Evolutionary conservation across 2,113 vertebrate genomes (phyloP).

Genomic region (Nyctereutes procyonoides): DNA sequence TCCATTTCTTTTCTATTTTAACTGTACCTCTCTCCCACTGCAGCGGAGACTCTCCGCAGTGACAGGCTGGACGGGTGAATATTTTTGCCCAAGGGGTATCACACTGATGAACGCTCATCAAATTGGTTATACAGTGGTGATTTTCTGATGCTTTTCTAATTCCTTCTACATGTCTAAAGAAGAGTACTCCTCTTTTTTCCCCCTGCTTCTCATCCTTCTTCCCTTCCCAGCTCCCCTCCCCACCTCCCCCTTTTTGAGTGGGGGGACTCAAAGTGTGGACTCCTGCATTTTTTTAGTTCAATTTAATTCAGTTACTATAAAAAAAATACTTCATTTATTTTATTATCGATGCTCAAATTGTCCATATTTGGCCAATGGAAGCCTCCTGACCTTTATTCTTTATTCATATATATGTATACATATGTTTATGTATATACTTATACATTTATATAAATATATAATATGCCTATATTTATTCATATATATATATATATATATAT

Average conservation of each 20-base stretch:
- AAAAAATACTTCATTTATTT: not conserved
- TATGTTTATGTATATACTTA: too few relatives aligned
- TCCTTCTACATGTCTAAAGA: not conserved
- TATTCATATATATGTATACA: too few relatives aligned
- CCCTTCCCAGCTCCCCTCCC: not conserved
- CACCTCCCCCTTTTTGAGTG: not conserved
- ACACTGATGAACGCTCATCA: not conserved
- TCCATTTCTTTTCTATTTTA: not conserved
- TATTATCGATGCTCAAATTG: not conserved
- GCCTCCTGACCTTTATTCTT: too few relatives aligned
- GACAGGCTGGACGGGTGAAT: not conserved
- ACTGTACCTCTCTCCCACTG: not conserved
- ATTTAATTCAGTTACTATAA: not conserved
- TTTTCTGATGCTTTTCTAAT: not conserved
- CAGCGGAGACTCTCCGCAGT: not conserved
- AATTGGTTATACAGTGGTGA: not conserved
- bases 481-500: not conserved
- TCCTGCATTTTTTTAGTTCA: not conserved
- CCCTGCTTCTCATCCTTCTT: not conserved
- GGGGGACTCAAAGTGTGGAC: too few relatives aligned
- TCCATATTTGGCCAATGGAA: too few relatives aligned
- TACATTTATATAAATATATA: too few relatives aligned
- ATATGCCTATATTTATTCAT: not conserved
- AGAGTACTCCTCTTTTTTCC: not conserved
- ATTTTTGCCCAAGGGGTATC: not conserved